Conservation (phyloP, 2,797 vertebrate species). For the Trachurus trachurus region DNA sequence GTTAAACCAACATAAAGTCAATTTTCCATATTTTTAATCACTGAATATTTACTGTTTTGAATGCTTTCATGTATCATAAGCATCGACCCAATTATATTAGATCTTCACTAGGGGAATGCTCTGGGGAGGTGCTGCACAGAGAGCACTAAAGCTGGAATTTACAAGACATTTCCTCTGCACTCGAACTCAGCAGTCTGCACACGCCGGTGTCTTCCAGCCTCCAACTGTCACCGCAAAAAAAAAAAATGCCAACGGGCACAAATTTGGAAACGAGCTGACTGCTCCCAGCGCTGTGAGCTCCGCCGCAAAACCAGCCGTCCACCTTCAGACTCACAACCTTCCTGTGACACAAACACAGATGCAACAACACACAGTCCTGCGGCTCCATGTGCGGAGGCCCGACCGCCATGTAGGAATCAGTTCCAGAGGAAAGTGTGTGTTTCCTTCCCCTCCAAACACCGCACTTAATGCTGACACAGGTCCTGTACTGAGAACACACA, state of each 20-base stretch:
- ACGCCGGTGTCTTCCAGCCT: slow-evolving; percentile 51
- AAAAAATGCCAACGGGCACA: slow-evolving; percentile 61
- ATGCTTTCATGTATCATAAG: neutral
- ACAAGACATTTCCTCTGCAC: slow-evolving; percentile 36
- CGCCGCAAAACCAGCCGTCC: slow-evolving; percentile 10
- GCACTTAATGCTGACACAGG: slow-evolving; percentile 50
- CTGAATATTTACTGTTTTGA: neutral
- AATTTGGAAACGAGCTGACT: slow-evolving; percentile 58
- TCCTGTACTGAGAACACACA: slow-evolving; percentile 25
- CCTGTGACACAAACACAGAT: slow-evolving; percentile 26
- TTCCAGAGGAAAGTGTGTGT: slow-evolving; percentile 31
- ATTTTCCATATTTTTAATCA: neutral
- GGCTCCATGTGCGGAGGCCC: neutral
- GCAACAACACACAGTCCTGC: neutral
- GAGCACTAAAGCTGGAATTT: slow-evolving; percentile 28
- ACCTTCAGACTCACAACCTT: slow-evolving; percentile 17
- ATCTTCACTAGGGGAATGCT: neutral
- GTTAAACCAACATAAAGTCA: neutral
- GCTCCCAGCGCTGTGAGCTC: slow-evolving; percentile 14
- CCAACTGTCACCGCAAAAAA: slow-evolving; percentile 52
- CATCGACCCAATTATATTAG: neutral
- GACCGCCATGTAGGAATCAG: slow-evolving; percentile 15
- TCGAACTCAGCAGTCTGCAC: slow-evolving; percentile 56
- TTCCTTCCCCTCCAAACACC: slow-evolving; percentile 41
- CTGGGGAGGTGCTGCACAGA: neutral